These are phyloP conservation scores for Dolichoris vasculosae DNA, from an alignment of 1,140 invertebrate species.

Conservation along the genomic window DNA sequence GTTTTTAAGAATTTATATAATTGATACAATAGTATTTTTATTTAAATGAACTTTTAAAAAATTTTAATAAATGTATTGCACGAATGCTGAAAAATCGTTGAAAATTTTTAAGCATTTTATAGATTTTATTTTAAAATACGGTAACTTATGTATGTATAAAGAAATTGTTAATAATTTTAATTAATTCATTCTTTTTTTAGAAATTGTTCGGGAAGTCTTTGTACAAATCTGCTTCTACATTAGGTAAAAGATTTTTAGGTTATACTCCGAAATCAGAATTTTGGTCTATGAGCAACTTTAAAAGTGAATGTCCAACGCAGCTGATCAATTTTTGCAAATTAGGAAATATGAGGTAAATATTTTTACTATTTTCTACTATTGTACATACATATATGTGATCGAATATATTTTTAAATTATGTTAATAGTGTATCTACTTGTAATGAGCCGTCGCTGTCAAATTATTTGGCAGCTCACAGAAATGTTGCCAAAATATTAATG, in stretches of 20 bases:
- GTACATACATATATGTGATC: not conserved
- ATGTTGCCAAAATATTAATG: slow-evolving; percentile 74
- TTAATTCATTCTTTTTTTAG: slow-evolving; percentile 63
- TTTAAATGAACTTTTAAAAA: too few relatives aligned
- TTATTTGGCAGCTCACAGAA: slow-evolving; percentile 77
- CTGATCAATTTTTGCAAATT: slow-evolving; percentile 75
- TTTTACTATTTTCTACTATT: not conserved
- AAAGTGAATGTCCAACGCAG: slow-evolving; percentile 71
- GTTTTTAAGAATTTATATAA: not conserved
- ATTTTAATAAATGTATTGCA: not conserved
- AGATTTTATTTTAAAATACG: too few relatives aligned
- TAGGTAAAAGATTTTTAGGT: slow-evolving; percentile 73
- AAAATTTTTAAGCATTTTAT: not conserved
- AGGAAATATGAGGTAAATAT: slow-evolving; percentile 69
- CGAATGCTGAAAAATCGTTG: not conserved
- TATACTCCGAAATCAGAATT: slow-evolving; percentile 73
- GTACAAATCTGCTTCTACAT: slow-evolving; percentile 73
- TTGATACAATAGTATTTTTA: too few relatives aligned
- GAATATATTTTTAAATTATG: not conserved
- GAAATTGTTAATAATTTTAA: not conserved
- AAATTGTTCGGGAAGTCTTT: slow-evolving; percentile 74
- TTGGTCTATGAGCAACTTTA: slow-evolving; percentile 76
- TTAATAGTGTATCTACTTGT: slow-evolving; percentile 74
- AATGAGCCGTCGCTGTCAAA: slow-evolving; percentile 75
- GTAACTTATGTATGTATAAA: too few relatives aligned